A percentile compares a stretch with the other conserved stretches of the same genome.
Evolutionary conservation across 23 tunicate species (phyloP).

Genomic region (Corella eumyota): DNA sequence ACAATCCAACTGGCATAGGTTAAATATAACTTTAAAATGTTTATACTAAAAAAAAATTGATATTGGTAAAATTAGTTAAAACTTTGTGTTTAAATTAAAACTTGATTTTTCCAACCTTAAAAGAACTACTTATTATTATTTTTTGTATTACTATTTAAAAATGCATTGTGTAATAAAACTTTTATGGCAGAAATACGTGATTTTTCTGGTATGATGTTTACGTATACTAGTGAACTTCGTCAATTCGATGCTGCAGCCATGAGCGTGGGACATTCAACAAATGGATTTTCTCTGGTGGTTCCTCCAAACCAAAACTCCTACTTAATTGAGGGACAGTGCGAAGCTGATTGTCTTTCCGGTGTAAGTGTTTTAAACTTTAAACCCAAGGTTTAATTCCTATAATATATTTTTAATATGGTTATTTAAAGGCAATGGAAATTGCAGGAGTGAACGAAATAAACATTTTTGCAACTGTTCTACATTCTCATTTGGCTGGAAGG

Average conservation of each 20-base stretch:
- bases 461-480: slow-evolving; percentile 17
- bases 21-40: neutral
- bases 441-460: slow-evolving; percentile 20
- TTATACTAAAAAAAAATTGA: neutral
- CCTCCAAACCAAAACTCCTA: slow-evolving; percentile 24
- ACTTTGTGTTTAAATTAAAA: neutral
- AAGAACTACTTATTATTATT: neutral
- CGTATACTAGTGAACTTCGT: slow-evolving; percentile 23
- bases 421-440: slow-evolving; percentile 22
- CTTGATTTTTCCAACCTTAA: neutral
- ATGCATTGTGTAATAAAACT: too few relatives aligned
- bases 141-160: too few relatives aligned
- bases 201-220: slow-evolving; percentile 23
- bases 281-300: slow-evolving; percentile 24
- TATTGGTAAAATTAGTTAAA: too few relatives aligned
- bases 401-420: neutral
- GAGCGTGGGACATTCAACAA: slow-evolving; percentile 4
- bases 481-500: slow-evolving; percentile 51
- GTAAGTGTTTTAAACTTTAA: slow-evolving; percentile 3
- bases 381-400: neutral
- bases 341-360: slow-evolving; percentile 8
- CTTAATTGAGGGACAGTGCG: slow-evolving; percentile 17
- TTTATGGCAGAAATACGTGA: slow-evolving; percentile 29
- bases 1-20: slow-evolving; percentile 15
- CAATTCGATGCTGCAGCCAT: slow-evolving; percentile 30